Percentiles rank a stretch among this genome's conserved stretches.
Conservation (phyloP, 2,113 vertebrate genomes). For the Proteles cristata region DNA sequence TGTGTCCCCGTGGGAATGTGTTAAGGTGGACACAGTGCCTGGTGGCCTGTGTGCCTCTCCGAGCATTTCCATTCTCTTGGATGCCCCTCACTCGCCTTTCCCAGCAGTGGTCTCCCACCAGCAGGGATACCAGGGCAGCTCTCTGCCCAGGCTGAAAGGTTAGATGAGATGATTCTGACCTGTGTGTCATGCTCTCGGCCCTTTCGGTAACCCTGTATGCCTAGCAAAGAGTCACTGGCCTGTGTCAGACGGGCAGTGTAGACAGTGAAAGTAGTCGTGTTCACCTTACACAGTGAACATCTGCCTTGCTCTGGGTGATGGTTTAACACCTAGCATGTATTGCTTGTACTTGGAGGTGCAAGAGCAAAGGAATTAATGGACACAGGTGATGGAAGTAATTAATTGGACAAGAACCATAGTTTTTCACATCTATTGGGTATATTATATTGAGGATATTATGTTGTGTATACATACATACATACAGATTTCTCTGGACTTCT, state of each 20-base stretch:
- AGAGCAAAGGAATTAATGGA: not conserved
- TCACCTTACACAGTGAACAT: too few species aligned
- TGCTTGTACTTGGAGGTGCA: not conserved
- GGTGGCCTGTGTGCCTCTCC: not conserved
- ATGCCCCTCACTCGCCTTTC: not conserved
- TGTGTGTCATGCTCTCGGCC: not conserved
- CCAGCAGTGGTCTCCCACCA: accelerated
- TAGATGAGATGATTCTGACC: not conserved
- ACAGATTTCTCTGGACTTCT: not conserved
- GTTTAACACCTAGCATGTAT: not conserved
- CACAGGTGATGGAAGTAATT: not conserved
- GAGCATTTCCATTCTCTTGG: not conserved
- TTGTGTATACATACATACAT: not conserved
- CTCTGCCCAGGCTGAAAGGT: not conserved
- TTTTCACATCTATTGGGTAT: not conserved
- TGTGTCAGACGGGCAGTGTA: not conserved
- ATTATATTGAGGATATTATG: not conserved
- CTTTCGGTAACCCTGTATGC: not conserved
- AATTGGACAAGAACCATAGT: not conserved
- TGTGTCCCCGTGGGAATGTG: not conserved
- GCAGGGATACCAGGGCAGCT: not conserved
- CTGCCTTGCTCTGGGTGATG: not conserved
- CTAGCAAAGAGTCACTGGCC: not conserved
- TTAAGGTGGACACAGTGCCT: not conserved
- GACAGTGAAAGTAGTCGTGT: not conserved